Evolutionary conservation across 2,797 vertebrate species (phyloP).

Genomic region (Rhabdomys pumilio): DNA sequence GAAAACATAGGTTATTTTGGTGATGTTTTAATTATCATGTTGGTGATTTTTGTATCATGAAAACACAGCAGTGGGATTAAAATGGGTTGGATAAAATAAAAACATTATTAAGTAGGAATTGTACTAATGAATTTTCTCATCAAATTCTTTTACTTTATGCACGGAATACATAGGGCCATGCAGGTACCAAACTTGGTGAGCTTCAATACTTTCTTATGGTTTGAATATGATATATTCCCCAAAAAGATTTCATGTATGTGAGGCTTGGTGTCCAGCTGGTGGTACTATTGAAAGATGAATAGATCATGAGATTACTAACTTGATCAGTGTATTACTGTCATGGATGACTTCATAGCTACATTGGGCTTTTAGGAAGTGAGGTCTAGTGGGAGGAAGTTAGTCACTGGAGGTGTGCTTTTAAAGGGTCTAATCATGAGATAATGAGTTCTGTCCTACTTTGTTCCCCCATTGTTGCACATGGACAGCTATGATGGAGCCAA

Average conservation of each 20-base stretch:
- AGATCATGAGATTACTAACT: background rate
- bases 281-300: background rate
- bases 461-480: background rate
- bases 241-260: background rate
- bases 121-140: background rate
- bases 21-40: conserved; percentile 7
- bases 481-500: background rate
- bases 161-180: background rate
- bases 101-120: conserved; percentile 13
- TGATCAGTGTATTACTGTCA: background rate
- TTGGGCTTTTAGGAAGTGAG: background rate
- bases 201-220: background rate
- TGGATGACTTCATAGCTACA: background rate
- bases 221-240: background rate
- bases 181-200: background rate
- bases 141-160: conserved; percentile 27
- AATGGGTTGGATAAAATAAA: conserved; percentile 57
- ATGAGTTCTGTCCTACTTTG: background rate
- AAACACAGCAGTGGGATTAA: conserved; percentile 40
- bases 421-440: background rate
- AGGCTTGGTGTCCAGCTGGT: background rate
- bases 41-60: background rate
- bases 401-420: background rate
- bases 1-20: conserved; percentile 37
- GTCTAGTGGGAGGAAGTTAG: background rate